These are phyloP conservation scores for Scaptomyza cyrtandrae DNA, from an alignment of 2,888 invertebrate genomes.

Conservation along the genomic window DNA sequence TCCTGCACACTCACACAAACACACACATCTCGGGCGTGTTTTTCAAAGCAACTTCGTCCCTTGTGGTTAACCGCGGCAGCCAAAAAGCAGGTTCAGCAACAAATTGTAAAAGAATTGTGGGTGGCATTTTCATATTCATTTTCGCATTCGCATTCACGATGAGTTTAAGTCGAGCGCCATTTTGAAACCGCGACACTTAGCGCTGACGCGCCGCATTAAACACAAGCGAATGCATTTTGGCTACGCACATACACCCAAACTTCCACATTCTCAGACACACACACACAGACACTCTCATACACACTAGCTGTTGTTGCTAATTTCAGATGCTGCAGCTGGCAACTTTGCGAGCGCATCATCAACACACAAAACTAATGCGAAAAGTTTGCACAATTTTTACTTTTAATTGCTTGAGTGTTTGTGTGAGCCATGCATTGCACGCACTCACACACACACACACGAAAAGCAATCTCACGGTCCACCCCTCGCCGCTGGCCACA, in stretches of 20 bases:
- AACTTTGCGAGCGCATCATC: slow-evolving; percentile 69
- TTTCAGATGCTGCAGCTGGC: slow-evolving; percentile 57
- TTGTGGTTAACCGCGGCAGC: slow-evolving; percentile 35
- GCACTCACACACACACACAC: slow-evolving; percentile 23
- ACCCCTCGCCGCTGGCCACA: slow-evolving; percentile 44
- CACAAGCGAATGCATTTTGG: slow-evolving; percentile 63
- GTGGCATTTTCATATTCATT: background rate
- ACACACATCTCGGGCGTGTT: slow-evolving; percentile 6
- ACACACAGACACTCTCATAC: too few relatives aligned
- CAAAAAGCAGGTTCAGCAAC: slow-evolving; percentile 11
- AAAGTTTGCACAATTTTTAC: slow-evolving; percentile 75
- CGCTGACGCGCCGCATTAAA: slow-evolving; percentile 75
- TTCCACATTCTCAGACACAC: background rate
- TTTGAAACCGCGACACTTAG: slow-evolving; percentile 73
- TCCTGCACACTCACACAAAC: background rate
- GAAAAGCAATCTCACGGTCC: slow-evolving; percentile 3
- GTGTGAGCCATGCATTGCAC: slow-evolving; percentile 39
- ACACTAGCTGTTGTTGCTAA: slow-evolving; percentile 69
- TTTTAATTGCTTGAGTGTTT: slow-evolving; percentile 80
- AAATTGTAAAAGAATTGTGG: slow-evolving; percentile 12
- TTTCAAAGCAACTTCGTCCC: slow-evolving; percentile 26
- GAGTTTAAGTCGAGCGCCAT: slow-evolving; percentile 56
- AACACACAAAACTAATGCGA: slow-evolving; percentile 77
- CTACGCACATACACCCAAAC: slow-evolving; percentile 6
- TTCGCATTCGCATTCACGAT: slow-evolving; percentile 1